Base-by-base conservation (phyloP, 2,797 vertebrate genomes). In the Chaenodraco wilsoni region DNA sequence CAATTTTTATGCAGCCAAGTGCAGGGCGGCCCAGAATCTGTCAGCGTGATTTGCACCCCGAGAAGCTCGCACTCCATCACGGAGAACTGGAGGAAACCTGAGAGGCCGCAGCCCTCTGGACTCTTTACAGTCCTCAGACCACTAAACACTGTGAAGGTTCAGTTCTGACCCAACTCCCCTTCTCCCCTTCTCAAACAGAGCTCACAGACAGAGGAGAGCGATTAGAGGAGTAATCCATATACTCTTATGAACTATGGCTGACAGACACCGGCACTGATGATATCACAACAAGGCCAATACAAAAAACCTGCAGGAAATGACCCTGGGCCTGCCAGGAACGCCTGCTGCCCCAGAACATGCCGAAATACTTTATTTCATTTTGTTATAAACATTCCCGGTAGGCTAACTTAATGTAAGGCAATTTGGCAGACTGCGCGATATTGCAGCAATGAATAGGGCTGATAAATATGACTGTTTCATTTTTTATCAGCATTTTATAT, bases 1-100 rank as follows among this genome's bases (percentile, higher is more conserved):
- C 91, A 84, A 94, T 95, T 95, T 94, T 96, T 93, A 94, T 95
- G 95, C 95, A 95, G 94, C 77, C 91, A 91, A 96, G 95, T 77
- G 91, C 76, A 88, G 93, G 84, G 90, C 84, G 74, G 94, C 94
- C 94, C 94, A 95, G 94, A 96, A 95, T 90, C 94, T 95, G 95
- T 96, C 95, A 94, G 79, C 54, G 87, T 95, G 95, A 96, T 95
- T 95, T 95, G 94, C 94, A 92, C 92, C 90, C 89, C 37, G 84
- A 93, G 91, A 91, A 88, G 86, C 91, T 91, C 63, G 65, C 90
- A 90, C 91, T 95, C 92, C 92, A 94, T 95, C 90, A 90, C 21
- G 45, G 68, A 85, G 85, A 88, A 81, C 86, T 78, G 86, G 81
- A 67, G 72, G 90, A 93, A 94, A 95, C 88, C 88, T 85, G 85